Percentiles rank a stretch among this genome's conserved stretches.
These are phyloP conservation scores for Lateolabrax maculatus DNA, from an alignment of 2,797 vertebrate species.

Conservation along the genomic window DNA sequence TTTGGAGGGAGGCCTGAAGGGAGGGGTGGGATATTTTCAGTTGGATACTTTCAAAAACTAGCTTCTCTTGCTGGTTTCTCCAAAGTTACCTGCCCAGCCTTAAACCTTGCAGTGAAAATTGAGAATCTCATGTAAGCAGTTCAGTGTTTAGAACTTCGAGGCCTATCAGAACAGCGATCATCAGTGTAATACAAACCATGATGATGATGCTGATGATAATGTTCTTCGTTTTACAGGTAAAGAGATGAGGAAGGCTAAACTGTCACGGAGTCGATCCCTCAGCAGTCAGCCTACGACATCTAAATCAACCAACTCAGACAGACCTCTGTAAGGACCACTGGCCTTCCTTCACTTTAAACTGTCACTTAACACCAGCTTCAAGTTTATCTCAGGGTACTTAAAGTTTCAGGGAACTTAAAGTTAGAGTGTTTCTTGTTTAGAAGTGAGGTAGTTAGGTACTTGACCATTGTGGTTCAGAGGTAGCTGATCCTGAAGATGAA, in stretches of 20 bases:
- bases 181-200: background rate
- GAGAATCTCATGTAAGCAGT: background rate
- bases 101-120: too few species aligned
- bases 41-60: too few species aligned
- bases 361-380: background rate
- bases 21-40: too few species aligned
- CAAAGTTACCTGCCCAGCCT: too few species aligned
- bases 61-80: too few species aligned
- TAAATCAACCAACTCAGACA: constrained; percentile 90
- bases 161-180: background rate
- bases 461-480: background rate
- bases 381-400: background rate
- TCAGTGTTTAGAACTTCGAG: background rate
- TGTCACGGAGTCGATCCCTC: constrained; percentile 95
- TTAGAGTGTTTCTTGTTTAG: too few species aligned
- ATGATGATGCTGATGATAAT: background rate
- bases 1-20: too few species aligned
- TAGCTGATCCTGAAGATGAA: background rate
- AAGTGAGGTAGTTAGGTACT: too few species aligned
- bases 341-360: background rate
- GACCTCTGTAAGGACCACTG: constrained; percentile 78
- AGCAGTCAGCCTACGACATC: constrained; percentile 91
- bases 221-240: constrained; percentile 86
- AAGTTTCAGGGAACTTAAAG: too few species aligned
- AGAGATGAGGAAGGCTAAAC: constrained; percentile 93